phyloP scores from a whole-genome alignment of 2,888 invertebrate species.

The Idaea dimidiata region DNA sequence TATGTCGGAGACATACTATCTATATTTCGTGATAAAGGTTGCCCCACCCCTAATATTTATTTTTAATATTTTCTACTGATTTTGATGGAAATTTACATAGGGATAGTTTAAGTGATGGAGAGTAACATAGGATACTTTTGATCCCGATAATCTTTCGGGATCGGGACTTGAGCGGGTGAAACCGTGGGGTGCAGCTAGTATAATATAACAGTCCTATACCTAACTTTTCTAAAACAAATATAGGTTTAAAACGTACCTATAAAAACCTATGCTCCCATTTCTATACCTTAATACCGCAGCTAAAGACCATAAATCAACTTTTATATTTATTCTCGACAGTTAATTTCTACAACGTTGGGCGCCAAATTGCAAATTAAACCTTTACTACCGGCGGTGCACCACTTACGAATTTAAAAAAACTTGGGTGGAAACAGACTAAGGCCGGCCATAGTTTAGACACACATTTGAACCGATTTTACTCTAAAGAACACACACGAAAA shows the following conservation, averaged over 20 bases:
- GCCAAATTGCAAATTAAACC: constrained; percentile 28
- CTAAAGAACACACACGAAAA: too few relatives aligned
- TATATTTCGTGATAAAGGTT: too few relatives aligned
- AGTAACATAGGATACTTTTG: too few relatives aligned
- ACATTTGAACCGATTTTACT: background rate
- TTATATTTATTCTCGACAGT: constrained; percentile 16
- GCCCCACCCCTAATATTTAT: too few relatives aligned
- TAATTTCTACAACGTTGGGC: constrained; percentile 22
- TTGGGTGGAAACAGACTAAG: constrained; percentile 42
- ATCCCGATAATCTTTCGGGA: too few relatives aligned
- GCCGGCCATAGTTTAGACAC: constrained; percentile 18
- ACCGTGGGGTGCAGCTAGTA: too few relatives aligned
- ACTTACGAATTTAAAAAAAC: constrained; percentile 38
- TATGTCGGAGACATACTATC: too few relatives aligned
- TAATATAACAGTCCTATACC: too few relatives aligned
- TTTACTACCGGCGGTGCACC: constrained; percentile 30
- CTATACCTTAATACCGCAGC: constrained; percentile 15
- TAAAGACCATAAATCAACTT: constrained; percentile 14
- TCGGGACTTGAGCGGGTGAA: too few relatives aligned
- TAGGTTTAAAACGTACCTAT: background rate
- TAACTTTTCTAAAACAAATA: background rate
- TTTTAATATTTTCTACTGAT: too few relatives aligned
- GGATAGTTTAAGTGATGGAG: too few relatives aligned
- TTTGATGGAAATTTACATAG: too few relatives aligned
- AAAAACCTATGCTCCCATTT: constrained; percentile 4